Evolutionary conservation across 2,113 vertebrate species (phyloP).

Genomic region (Stigmatopora argus): DNA sequence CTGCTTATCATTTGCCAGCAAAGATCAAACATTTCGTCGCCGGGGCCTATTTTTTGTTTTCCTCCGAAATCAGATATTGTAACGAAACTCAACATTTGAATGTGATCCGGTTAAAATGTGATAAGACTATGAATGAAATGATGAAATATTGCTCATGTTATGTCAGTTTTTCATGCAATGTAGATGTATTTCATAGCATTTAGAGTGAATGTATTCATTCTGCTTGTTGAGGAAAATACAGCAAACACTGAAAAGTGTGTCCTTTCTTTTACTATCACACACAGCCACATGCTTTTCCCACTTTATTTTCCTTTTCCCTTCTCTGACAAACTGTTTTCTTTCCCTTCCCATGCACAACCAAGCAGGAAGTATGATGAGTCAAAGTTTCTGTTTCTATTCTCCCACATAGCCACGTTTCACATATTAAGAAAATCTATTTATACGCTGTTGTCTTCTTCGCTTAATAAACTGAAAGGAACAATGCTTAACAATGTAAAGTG

Average conservation of each 20-base stretch:
- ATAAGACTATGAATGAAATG: too few relatives aligned
- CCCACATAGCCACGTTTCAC: slow-evolving; percentile 7
- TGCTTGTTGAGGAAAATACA: too few relatives aligned
- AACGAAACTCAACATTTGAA: too few relatives aligned
- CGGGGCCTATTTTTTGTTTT: too few relatives aligned
- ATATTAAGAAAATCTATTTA: slow-evolving; percentile 6
- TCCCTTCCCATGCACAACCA: slow-evolving; percentile 10
- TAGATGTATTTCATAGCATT: too few relatives aligned
- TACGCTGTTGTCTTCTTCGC: background rate
- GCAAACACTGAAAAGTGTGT: too few relatives aligned
- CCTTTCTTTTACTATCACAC: background rate
- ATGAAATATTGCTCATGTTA: too few relatives aligned
- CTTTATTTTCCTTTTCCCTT: slow-evolving; percentile 9
- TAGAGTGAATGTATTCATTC: too few relatives aligned
- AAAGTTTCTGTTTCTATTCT: slow-evolving; percentile 18
- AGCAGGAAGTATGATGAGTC: slow-evolving; percentile 47
- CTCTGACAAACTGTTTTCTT: background rate
- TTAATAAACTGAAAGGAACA: slow-evolving; percentile 5
- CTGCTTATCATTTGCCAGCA: too few relatives aligned
- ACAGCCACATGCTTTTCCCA: background rate
- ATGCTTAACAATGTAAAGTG: slow-evolving; percentile 34
- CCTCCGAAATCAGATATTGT: too few relatives aligned
- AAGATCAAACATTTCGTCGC: too few relatives aligned
- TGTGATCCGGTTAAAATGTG: too few relatives aligned
- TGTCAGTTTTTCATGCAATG: background rate